A percentile compares a stretch with the other conserved stretches of the same genome.
These are phyloP conservation scores for Ctenodactylus gundi DNA, from an alignment of 2,113 vertebrate species.

Conservation along the genomic window DNA sequence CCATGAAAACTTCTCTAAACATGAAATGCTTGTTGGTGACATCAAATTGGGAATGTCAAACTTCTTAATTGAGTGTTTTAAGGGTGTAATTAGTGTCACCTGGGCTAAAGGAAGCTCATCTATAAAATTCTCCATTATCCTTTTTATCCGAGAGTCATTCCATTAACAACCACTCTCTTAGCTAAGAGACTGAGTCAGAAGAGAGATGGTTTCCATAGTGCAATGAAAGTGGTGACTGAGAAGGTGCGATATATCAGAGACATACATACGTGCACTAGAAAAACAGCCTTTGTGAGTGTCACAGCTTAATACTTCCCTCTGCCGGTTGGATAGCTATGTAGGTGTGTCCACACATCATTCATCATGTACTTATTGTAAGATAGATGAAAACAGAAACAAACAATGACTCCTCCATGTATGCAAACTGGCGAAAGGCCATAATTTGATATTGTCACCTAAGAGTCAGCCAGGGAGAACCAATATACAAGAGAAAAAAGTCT, in stretches of 20 bases:
- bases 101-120: neutral
- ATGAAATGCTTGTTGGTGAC: neutral
- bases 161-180: neutral
- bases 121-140: neutral
- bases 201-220: neutral
- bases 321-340: neutral
- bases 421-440: neutral
- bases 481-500: neutral
- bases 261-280: neutral
- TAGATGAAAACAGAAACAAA: neutral
- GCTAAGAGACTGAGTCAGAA: neutral
- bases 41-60: neutral
- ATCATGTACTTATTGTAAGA: neutral
- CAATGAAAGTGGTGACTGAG: neutral
- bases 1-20: neutral
- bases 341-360: neutral
- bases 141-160: neutral
- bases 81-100: neutral
- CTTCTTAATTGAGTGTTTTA: constrained; percentile 18
- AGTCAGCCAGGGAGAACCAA: neutral
- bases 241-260: neutral
- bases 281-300: neutral
- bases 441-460: neutral
- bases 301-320: neutral
- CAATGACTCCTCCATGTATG: neutral